Conservation (phyloP, 2,113 vertebrate species). For the Acanthochromis polyacanthus region DNA sequence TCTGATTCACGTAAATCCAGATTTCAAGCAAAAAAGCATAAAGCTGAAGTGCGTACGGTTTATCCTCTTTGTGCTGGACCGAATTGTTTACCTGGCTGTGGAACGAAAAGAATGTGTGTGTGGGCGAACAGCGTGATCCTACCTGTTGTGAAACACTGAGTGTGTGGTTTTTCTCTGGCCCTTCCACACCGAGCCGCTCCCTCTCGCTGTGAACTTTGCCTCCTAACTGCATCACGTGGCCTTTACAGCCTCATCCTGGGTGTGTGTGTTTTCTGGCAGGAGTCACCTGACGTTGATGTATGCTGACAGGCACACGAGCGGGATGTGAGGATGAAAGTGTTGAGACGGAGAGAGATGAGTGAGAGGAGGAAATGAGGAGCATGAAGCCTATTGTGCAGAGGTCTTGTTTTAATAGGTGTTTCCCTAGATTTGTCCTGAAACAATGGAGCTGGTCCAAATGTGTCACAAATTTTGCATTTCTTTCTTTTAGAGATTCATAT, state of each 20-base stretch:
- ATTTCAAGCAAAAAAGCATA: not conserved
- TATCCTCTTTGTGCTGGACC: constrained; percentile 8
- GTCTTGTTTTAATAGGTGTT: constrained; percentile 1
- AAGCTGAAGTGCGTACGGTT: not conserved
- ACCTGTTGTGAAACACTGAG: constrained; percentile 57
- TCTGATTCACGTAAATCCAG: not conserved
- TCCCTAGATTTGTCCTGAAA: not conserved
- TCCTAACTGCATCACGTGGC: constrained; percentile 3
- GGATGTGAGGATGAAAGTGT: constrained; percentile 13
- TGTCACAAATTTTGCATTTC: too few species aligned
- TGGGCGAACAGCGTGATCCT: constrained; percentile 67
- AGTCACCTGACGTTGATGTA: constrained; percentile 14
- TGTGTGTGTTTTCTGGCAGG: constrained; percentile 16
- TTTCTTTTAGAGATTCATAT: too few species aligned
- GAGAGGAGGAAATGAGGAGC: constrained; percentile 20
- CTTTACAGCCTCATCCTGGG: constrained; percentile 18
- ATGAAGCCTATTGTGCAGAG: not conserved
- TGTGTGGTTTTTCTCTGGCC: constrained; percentile 18
- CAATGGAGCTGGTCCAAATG: not conserved
- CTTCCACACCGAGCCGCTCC: constrained; percentile 41
- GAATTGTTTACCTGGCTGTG: constrained; percentile 51
- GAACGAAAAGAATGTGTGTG: constrained; percentile 64
- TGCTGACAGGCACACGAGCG: not conserved
- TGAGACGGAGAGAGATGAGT: constrained; percentile 7
- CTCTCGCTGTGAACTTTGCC: constrained; percentile 61